A percentile compares a stretch with the other conserved stretches of the same genome.
These are phyloP conservation scores for Halcyon badia DNA, from an alignment of 2,797 vertebrate genomes.

Conservation along the genomic window DNA sequence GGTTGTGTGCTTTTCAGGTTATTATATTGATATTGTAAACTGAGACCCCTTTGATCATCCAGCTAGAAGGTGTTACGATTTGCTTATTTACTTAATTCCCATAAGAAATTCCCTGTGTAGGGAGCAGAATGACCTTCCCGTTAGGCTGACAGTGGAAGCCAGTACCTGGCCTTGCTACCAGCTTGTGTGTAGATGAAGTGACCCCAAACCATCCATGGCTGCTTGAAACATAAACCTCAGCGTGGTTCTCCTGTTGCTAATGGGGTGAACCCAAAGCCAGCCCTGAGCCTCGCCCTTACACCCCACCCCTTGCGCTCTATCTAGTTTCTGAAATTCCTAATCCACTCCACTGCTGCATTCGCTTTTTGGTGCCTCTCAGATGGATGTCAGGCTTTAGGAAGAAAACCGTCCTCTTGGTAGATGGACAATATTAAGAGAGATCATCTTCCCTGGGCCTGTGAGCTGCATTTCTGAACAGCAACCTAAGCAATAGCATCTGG, in stretches of 20 bases:
- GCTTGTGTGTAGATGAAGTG: not conserved
- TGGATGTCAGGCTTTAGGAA: not conserved
- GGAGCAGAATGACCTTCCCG: not conserved
- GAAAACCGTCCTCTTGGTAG: not conserved
- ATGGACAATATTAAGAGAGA: not conserved
- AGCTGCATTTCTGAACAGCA: slow-evolving; percentile 7
- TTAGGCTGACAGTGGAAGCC: not conserved
- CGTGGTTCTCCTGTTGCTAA: not conserved
- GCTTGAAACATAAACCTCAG: not conserved
- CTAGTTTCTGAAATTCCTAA: not conserved
- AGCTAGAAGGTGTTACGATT: not conserved
- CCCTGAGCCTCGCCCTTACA: not conserved
- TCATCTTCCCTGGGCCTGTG: not conserved
- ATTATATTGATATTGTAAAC: not conserved
- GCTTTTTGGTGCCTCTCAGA: not conserved
- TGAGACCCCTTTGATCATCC: not conserved
- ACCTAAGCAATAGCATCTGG: not conserved
- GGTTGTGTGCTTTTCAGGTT: slow-evolving; percentile 19
- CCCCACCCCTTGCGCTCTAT: fast-evolving
- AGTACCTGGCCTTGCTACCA: not conserved
- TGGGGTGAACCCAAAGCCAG: not conserved
- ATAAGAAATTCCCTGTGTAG: not conserved
- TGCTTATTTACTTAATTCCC: not conserved
- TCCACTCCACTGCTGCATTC: not conserved
- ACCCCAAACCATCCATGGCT: not conserved